These are phyloP conservation scores for Paraplagusia blochii DNA, from an alignment of 2,113 vertebrate species.

Conservation along the genomic window DNA sequence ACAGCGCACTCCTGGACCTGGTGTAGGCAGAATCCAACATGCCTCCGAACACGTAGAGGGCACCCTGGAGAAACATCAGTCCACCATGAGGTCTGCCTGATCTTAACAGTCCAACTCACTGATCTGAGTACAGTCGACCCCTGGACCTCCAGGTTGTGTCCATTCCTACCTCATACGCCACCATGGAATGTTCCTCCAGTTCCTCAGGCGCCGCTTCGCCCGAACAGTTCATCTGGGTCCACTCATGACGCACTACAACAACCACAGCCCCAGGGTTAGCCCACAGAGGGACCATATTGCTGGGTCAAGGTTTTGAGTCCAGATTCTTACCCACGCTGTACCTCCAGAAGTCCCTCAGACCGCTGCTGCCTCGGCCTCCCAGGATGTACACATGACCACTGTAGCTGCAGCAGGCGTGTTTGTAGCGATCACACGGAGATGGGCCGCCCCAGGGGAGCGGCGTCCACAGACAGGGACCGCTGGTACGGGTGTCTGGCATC, in stretches of 20 bases:
- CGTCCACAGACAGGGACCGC: conserved; percentile 65
- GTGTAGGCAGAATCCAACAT: conserved; percentile 82
- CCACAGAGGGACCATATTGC: no score
- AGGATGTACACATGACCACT: conserved; percentile 78
- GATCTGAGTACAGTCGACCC: no score
- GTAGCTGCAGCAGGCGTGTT: conserved; percentile 76
- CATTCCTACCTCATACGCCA: conserved; percentile 80
- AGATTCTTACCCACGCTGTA: conserved; percentile 79
- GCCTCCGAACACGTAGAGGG: conserved; percentile 82
- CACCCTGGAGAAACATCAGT: conserved; percentile 61
- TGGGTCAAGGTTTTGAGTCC: no score
- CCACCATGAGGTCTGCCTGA: no score
- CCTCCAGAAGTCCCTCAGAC: conserved; percentile 82
- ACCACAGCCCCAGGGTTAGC: not conserved
- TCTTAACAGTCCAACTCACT: no score
- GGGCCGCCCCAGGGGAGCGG: conserved; percentile 63
- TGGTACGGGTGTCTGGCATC: conserved; percentile 58
- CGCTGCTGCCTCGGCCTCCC: conserved; percentile 73
- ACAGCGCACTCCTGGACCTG: conserved; percentile 72
- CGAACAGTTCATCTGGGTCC: conserved; percentile 74
- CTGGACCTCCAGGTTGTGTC: no score
- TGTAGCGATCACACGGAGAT: conserved; percentile 79
- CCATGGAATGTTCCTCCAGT: conserved; percentile 84
- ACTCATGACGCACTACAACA: conserved; percentile 74
- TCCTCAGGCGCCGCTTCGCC: conserved; percentile 78